Evolutionary conservation across 2,113 vertebrate species (phyloP), one percentile per base, ranked within the genome.

Genomic region (Hyperoodon ampullatus): DNA sequence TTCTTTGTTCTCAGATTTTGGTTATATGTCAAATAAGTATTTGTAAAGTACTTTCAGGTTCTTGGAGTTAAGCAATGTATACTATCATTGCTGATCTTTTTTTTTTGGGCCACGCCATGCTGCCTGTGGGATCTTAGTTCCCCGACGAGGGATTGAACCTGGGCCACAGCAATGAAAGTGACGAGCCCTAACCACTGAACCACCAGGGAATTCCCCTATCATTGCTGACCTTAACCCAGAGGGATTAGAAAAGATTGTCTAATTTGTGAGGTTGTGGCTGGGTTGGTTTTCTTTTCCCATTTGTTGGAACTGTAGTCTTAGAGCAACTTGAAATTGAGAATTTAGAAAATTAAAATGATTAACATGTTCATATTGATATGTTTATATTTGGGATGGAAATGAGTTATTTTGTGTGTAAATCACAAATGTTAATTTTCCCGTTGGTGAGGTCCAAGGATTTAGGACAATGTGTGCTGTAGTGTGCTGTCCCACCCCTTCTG

Each of bases 321-420:
- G 53, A 58, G 24, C 21, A 92, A 55, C 7, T 92, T 78, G 44
- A 88, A 81, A 68, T 35, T 87, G 72, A 93, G 35, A 30, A 77
- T 88, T 90, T 97, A n/a, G 61, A 94, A 90, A 66, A 71, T 71
- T 60, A 44, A 87, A 66, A 81, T 92, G 53, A 53, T 68, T 87
- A 68, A 42, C 47, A 21, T 66, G 42, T 23, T 86, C 19, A 21
- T 65, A 60, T 81, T 15, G 39, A 58, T 58, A 58, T 75, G 2
- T 90, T 75, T 90, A 28, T 84, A 58, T 70, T 8, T 80, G 35
- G 55, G 74, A 23, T 90, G n/a, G 6, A 94, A 96, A 80, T 94
- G 63, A 88, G n/a, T 84, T 81, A 68, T 88, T 94, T 88, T 84
- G 15, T 26, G 58, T 80, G 15, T 74, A 78, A 89, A 47, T 47